Evolutionary conservation across 2,113 vertebrate genomes (phyloP).

Genomic region (Mesocricetus auratus): DNA sequence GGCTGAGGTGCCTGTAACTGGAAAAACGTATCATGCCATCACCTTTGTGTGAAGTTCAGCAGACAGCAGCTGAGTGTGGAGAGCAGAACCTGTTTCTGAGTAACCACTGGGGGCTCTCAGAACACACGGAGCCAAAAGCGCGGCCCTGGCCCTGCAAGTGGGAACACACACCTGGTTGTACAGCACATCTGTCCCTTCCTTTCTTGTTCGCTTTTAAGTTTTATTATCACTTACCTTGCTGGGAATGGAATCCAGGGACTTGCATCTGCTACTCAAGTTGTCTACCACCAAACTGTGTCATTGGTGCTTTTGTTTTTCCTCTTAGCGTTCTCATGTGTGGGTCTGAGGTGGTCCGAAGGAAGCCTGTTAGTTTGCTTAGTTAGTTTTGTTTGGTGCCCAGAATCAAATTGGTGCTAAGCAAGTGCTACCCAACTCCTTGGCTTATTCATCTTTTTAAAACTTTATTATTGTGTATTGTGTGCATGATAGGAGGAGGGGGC

Average conservation of each 20-base stretch:
- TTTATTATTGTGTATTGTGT: background rate
- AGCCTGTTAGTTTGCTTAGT: background rate
- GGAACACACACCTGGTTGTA: background rate
- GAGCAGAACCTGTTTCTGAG: constrained; percentile 40
- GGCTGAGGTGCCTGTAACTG: constrained; percentile 38
- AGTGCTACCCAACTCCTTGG: background rate
- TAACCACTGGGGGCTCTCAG: background rate
- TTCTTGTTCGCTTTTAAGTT: background rate
- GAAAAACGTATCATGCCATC: background rate
- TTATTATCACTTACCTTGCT: background rate
- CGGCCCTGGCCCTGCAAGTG: background rate
- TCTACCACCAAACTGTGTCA: background rate
- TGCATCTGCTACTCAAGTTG: background rate
- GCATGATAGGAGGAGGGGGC: background rate
- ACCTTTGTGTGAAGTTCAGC: constrained; percentile 32
- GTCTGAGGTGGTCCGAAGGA: background rate
- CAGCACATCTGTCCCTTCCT: background rate
- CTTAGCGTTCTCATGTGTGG: background rate
- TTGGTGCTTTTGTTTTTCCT: background rate
- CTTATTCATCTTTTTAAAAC: too few relatives aligned
- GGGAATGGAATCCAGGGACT: background rate
- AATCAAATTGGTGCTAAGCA: background rate
- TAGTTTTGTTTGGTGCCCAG: background rate
- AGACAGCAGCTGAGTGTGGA: background rate
- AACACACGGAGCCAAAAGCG: background rate